Base-by-base conservation (phyloP, 2,797 vertebrate species). In the Channallabes apus region DNA sequence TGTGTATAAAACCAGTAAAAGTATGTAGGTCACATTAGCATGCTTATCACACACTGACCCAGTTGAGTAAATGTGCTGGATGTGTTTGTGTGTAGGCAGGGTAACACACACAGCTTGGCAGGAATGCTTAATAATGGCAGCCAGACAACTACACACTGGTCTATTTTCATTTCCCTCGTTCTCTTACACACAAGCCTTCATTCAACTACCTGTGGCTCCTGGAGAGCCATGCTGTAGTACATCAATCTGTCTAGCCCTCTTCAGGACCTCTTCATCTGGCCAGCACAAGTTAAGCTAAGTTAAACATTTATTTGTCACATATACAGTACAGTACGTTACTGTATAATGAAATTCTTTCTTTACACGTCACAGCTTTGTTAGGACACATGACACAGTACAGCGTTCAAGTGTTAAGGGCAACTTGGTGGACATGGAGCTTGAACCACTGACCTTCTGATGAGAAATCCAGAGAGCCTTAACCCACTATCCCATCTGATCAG, bases 21-120 rank as follows among this genome's bases (percentile, higher is more conserved):
- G 17, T 6, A 73, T 65, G 58, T 51, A 67, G 59, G 56, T 58
- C 80, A 87, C 65, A 83, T 83, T 85, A 78, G 78, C 76, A 88
- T 85, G 67, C 85, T 79, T 67, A 69, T 82, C 64, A 77, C 85
- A 88, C 67, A 85, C 51, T 89, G 58, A 67, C 69, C 86, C 80
- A 90, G 29, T 87, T 86, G 76, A 77, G 56, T 80, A 51, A 86
- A 86, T 79, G 61, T 68, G 46, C 64, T 65, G 65, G 82, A 24
- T 51, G 68, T 71, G 71, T 78, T 83, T 77, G 35, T 79, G 38
- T 41, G 71, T 61, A 79, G 22, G 85, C 69, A 81, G 17, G 79
- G 71, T 46, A 82, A 84, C 85, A 76, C 85, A 59, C 56, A 81
- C 17, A 67, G 54, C 79, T 71, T 64, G 76, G 73, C 35, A 65